Conservation (phyloP, 2,797 vertebrate genomes). For the Scleropages formosus region DNA sequence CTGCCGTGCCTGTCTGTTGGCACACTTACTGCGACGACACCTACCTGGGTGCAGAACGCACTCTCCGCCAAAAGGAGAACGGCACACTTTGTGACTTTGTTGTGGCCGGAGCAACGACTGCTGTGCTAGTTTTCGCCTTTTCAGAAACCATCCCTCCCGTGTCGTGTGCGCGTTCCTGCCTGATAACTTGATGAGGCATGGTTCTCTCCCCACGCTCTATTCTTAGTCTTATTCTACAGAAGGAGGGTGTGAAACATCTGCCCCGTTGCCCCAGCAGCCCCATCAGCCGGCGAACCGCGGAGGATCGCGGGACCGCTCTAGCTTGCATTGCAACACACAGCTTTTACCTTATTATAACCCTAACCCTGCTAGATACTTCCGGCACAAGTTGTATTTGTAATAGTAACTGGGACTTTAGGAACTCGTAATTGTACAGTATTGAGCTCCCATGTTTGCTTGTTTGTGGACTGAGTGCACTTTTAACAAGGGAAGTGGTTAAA, state of each 20-base stretch:
- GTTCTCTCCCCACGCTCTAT: neutral
- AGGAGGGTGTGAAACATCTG: too few relatives aligned
- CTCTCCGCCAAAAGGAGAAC: neutral
- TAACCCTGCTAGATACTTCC: too few relatives aligned
- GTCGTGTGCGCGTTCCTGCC: neutral
- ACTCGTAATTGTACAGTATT: neutral
- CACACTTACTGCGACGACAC: neutral
- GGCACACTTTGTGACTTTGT: neutral
- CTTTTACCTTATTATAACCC: neutral
- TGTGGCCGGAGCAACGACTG: neutral
- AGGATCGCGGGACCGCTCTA: neutral
- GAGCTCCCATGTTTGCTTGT: neutral
- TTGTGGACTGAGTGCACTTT: slow-evolving; percentile 1
- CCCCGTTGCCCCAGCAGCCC: neutral
- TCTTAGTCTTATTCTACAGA: neutral
- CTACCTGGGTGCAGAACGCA: neutral
- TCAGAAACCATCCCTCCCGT: neutral
- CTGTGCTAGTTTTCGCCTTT: neutral
- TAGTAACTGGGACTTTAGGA: neutral
- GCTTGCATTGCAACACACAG: neutral
- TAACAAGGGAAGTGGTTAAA: neutral
- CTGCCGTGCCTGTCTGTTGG: neutral
- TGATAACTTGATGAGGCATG: neutral
- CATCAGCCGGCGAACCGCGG: too few relatives aligned
- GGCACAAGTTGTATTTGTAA: too few relatives aligned